phyloP scores from a whole-genome alignment of 2,797 vertebrate genomes.

The Xenopus petersii region DNA sequence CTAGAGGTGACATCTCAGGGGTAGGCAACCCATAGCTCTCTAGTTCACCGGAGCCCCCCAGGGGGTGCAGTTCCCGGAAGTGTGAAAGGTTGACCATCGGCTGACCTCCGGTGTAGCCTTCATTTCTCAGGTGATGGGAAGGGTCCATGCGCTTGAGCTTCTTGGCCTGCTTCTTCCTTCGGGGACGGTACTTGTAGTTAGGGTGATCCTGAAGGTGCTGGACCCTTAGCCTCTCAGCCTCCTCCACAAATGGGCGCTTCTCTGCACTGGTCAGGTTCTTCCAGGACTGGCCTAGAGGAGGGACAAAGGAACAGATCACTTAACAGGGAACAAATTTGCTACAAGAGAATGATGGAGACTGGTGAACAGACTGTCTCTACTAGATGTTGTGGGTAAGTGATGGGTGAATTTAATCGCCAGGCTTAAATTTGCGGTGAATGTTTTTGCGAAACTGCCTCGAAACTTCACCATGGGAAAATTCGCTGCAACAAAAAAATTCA shows the following conservation, averaged over 20 bases:
- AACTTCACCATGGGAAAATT: conserved; percentile 68
- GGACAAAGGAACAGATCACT: not conserved
- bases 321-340: not conserved
- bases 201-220: conserved; percentile 96
- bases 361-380: too few species aligned
- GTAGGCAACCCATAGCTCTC: conserved; percentile 93
- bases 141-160: conserved; percentile 90
- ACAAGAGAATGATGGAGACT: too few species aligned
- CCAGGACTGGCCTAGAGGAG: conserved; percentile 84
- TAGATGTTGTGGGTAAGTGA: conserved; percentile 61
- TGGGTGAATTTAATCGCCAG: conserved; percentile 84
- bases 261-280: conserved; percentile 82
- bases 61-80: conserved; percentile 74
- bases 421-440: conserved; percentile 89
- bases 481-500: too few species aligned
- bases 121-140: conserved; percentile 77
- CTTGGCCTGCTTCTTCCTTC: conserved; percentile 93
- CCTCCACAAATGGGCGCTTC: conserved; percentile 94
- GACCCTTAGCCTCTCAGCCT: conserved; percentile 87
- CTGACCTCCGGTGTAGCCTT: conserved; percentile 63
- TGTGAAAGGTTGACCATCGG: conserved; percentile 73
- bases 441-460: conserved; percentile 78
- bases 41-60: conserved; percentile 70
- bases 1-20: conserved; percentile 96
- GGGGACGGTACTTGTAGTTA: conserved; percentile 97